Evolutionary conservation across 2,888 invertebrate genomes (phyloP), one percentile per base, ranked within the genome.

Genomic region (Amblyteles armatorius): DNA sequence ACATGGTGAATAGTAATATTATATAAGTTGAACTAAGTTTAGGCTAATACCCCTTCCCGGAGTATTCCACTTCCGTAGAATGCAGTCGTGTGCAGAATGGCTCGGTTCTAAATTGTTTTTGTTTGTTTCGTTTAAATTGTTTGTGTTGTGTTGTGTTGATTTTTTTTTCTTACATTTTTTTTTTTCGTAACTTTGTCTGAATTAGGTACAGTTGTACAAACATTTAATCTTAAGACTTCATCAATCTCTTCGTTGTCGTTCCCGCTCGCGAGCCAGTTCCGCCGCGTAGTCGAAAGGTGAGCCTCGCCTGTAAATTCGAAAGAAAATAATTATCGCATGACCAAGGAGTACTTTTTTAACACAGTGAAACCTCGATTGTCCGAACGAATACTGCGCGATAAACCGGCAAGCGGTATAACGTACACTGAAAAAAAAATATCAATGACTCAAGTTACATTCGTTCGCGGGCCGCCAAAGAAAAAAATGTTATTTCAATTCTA

Each of bases 221-320:
- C 88, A 87, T 87, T 73, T 79, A 73, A 77, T 40, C 60, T 40
- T 76, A 69, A 73, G 71, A 80, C 13, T 86, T 57, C 55, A 79
- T 93, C 85, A 93, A 87, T 90, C 90, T 88, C 91, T 91, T 89
- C 93, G 92, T 91, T 94, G 94, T 87, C 94, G 91, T 83, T 94
- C 94, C 83, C 90, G 91, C 88, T 94, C 94, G 63, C 94, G 90
- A 57, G 93, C 92, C 71, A 94, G 88, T 88, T 94, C 94, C 52
- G 92, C 90, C 0, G 94, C 92, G 84, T 92, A 94, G 82, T 94
- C 93, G 50, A 92, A 89, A 2, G 93, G 93, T 22, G 94, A 94
- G 29, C 87, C 84, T 86, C 91, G 90, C 80, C 94, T 94, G 69
- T 52, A 89, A 90, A 68, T 81, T 7, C 71, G 52, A 40, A 7